Evolutionary conservation across 2,888 invertebrate species (phyloP), one percentile per base, ranked within the genome.

Genomic region (Scaptomyza caliginosa): DNA sequence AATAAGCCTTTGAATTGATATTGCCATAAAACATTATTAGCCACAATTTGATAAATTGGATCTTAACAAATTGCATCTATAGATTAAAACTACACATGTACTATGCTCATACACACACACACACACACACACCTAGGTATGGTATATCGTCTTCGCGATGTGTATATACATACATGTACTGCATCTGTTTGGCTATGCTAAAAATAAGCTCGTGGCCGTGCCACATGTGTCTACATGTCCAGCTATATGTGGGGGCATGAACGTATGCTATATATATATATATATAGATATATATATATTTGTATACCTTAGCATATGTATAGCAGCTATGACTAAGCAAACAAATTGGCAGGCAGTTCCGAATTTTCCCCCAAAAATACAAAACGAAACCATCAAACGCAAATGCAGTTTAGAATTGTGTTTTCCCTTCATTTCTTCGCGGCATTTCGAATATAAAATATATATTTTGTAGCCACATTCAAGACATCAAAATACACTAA

Each of bases 291-390:
- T 36, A 57, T 30, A 58, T 45, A 36, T 24, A 54, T 28, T 28
- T 11, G 32, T n/a, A 13, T 26, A 26, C 30, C 24, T 32, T 13
- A 38, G 51, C 40, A 32, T 16, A 16, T 24, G 50, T 48, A 49
- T 67, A 63, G 63, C 19, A 10, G 13, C 46, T 13, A 49, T 77
- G 80, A 77, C 77, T 83, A 76, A 83, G 65, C 77, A 73, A 68
- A 79, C 83, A 73, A 72, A 72, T 72, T 72, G 74, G 74, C 71
- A 63, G 68, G 32, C 63, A 49, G 74, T 63, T 68, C 54, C 50
- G 43, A 58, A 57, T 60, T 62, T 19, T 57, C 46, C 51, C 6
- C n/a, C 6, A 13, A 30, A 30, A 5, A 11, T 7, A 13, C 6
- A 32, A 52, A 73, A 34, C 5, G 16, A 67, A 67, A 73, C 13